A percentile compares a stretch with the other conserved stretches of the same genome.
phyloP scores from a whole-genome alignment of 2,888 invertebrate species.

The Xestia c-nigrum region DNA sequence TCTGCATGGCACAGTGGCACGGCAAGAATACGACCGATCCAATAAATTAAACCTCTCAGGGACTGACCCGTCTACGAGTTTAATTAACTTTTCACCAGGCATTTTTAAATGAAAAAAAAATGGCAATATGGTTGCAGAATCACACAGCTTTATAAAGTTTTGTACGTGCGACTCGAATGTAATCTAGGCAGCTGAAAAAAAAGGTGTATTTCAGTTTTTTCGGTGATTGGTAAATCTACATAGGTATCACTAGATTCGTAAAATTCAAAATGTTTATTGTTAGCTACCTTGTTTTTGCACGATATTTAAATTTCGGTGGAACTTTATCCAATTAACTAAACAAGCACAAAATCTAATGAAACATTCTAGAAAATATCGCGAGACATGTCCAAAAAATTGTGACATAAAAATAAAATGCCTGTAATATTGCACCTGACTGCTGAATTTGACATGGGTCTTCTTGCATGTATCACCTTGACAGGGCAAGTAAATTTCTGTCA shows the following conservation, averaged over 20 bases:
- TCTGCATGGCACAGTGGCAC: constrained; percentile 70
- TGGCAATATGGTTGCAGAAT: constrained; percentile 71
- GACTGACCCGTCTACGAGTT: constrained; percentile 84
- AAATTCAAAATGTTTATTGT: background rate
- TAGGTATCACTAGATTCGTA: background rate
- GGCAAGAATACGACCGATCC: constrained; percentile 81
- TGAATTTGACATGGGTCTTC: constrained; percentile 87
- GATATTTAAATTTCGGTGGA: background rate
- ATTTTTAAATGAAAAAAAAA: constrained; percentile 80
- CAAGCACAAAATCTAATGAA: constrained; percentile 36
- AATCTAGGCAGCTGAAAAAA: constrained; percentile 8
- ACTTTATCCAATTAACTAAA: constrained; percentile 15
- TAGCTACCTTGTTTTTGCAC: too few relatives aligned
- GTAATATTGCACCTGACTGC: constrained; percentile 86
- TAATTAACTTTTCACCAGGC: constrained; percentile 88
- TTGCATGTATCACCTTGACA: constrained; percentile 88
- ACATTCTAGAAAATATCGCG: constrained; percentile 53
- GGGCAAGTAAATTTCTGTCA: constrained; percentile 86
- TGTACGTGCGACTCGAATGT: constrained; percentile 7
- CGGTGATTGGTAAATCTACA: background rate
- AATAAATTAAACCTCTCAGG: constrained; percentile 87
- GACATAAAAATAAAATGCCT: constrained; percentile 76
- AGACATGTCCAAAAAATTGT: constrained; percentile 70
- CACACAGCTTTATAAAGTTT: constrained; percentile 42
- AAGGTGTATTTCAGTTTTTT: background rate